A percentile compares a stretch with the other conserved stretches of the same genome.
phyloP scores from a whole-genome alignment of 2,797 vertebrate species.

The Cryptoblepharus egeriae region DNA sequence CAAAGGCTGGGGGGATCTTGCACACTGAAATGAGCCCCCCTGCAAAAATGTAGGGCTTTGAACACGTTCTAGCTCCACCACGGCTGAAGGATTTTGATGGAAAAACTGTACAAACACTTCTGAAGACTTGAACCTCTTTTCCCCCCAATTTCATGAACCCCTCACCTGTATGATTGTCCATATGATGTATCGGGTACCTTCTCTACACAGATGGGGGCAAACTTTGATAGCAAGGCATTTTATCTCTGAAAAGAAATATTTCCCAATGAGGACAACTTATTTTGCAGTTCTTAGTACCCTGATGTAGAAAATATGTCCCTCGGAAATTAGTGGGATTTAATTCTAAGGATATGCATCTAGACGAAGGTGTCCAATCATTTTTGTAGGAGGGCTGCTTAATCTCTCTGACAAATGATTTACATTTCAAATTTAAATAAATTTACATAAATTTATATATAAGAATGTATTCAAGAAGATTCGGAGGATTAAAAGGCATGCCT shows the following conservation, averaged over 20 bases:
- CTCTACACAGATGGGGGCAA: neutral
- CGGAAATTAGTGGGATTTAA: too few species aligned
- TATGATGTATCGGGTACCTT: too few species aligned
- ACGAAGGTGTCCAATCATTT: too few species aligned
- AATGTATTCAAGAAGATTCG: too few species aligned
- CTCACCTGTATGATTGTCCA: neutral
- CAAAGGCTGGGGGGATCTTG: too few species aligned
- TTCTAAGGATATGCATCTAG: neutral
- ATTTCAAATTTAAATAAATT: too few species aligned
- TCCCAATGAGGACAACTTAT: neutral
- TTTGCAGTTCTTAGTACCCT: too few species aligned
- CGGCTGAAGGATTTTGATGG: slow-evolving; percentile 56
- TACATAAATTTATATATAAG: too few species aligned
- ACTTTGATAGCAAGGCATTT: neutral
- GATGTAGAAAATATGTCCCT: neutral
- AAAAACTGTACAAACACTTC: slow-evolving; percentile 46
- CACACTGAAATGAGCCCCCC: too few species aligned
- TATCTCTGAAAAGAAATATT: neutral
- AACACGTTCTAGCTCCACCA: neutral
- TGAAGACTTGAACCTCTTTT: slow-evolving; percentile 46
- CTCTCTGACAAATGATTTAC: too few species aligned
- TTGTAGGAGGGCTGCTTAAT: too few species aligned
- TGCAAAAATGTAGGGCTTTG: neutral
- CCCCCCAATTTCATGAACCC: slow-evolving; percentile 42
- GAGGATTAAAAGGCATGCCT: too few species aligned